phyloP scores from a whole-genome alignment of 1,140 invertebrate species.

The Drosophila dunni region DNA sequence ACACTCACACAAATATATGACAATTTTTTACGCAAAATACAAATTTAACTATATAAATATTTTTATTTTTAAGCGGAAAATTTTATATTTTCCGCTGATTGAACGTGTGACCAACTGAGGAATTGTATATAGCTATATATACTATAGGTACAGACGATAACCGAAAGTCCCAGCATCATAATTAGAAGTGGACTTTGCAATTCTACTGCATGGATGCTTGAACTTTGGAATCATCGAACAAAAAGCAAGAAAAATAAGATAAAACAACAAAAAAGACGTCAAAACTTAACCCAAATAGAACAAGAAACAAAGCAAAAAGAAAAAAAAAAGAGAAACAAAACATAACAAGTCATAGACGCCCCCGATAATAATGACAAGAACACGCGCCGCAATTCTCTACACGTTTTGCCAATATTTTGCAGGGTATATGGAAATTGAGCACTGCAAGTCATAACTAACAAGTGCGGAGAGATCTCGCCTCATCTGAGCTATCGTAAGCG shows the following conservation, averaged over 20 bases:
- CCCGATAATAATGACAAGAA: conserved; percentile 58
- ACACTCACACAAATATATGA: conserved; percentile 18
- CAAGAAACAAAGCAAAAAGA: conserved; percentile 36
- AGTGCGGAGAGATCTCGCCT: background rate
- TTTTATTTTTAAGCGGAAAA: conserved; percentile 50
- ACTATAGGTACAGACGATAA: background rate
- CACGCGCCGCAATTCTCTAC: conserved; percentile 50
- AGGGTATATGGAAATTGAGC: conserved; percentile 25
- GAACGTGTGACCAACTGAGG: conserved; percentile 36
- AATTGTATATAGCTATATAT: background rate
- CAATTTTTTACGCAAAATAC: conserved; percentile 11
- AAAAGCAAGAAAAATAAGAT: conserved; percentile 13
- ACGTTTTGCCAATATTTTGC: conserved; percentile 17
- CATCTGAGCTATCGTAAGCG: too few relatives aligned
- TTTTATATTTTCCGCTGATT: conserved; percentile 24
- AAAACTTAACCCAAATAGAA: conserved; percentile 63
- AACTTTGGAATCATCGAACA: conserved; percentile 59
- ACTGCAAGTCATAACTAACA: background rate
- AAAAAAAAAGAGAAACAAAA: conserved; percentile 17
- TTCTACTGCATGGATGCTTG: conserved; percentile 8
- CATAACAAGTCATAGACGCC: conserved; percentile 7
- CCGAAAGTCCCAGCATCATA: conserved; percentile 25
- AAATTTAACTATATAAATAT: conserved; percentile 25
- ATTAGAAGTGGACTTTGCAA: conserved; percentile 29
- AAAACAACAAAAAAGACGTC: conserved; percentile 52